Evolutionary conservation across 2,888 invertebrate genomes (phyloP).

Genomic region (Aspidiotus destructor): DNA sequence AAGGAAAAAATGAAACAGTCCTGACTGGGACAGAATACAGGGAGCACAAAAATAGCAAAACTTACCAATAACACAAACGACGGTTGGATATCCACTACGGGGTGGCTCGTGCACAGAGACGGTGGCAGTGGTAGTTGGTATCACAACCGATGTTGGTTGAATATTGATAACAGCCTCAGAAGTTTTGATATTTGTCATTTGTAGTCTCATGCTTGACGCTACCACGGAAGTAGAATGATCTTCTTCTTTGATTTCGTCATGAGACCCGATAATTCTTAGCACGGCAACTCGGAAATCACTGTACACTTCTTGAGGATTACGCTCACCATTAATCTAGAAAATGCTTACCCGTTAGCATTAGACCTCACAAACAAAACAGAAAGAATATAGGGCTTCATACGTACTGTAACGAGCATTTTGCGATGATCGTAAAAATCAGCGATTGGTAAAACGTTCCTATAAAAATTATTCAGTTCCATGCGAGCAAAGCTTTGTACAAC

Average conservation of each 20-base stretch:
- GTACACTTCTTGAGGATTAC: conserved; percentile 77
- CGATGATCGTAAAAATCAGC: conserved; percentile 84
- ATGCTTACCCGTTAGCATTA: background rate
- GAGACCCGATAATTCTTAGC: conserved; percentile 61
- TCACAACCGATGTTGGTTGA: conserved; percentile 7
- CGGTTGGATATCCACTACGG: conserved; percentile 42
- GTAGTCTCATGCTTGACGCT: conserved; percentile 36
- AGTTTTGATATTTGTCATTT: conserved; percentile 6
- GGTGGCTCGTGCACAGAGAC: conserved; percentile 38
- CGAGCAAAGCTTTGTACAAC: conserved; percentile 70
- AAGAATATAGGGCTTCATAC: conserved; percentile 36
- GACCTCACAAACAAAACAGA: too few relatives aligned
- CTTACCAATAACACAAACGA: conserved; percentile 48
- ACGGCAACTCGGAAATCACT: conserved; percentile 72
- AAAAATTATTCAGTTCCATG: conserved; percentile 84
- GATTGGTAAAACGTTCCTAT: conserved; percentile 78
- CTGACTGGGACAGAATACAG: background rate
- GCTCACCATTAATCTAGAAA: conserved; percentile 71
- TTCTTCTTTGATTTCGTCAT: conserved; percentile 30
- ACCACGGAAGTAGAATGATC: conserved; percentile 24
- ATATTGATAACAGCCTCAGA: background rate
- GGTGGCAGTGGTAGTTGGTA: conserved; percentile 36
- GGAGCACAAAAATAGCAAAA: background rate
- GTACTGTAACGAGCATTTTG: conserved; percentile 63
- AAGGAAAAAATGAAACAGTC: background rate